Evolutionary conservation across 2,113 vertebrate genomes (phyloP), one percentile per base, ranked within the genome.

Genomic region (Lamprologus speciosus): DNA sequence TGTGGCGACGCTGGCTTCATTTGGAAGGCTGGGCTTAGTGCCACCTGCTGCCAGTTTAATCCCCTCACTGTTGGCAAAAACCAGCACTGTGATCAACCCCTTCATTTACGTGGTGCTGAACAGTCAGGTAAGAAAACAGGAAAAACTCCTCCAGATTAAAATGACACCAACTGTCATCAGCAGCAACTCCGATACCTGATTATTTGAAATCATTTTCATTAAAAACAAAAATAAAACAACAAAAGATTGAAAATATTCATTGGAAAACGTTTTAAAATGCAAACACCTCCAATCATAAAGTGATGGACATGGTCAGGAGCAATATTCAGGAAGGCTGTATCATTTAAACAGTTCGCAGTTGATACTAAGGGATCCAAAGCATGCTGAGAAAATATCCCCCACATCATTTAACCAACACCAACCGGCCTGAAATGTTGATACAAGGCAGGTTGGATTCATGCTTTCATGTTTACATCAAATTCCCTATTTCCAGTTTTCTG

Each of bases 31-130:
- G 1, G 91, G 92, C 7, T 9, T 54, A 55, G 85, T 93, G 54
- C 23, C 83, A 0, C 89, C 93, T 19, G 81, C 82, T 0, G 82
- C 87, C 57, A 87, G 45, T 85, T 86, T 93, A 7, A 80, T 94
- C 33, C 90, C 91, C 9, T 88, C 91, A 4, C 60, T 94, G 23
- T 79, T 94, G 78, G 93, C 92, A 2, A 94, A 94, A 82, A 91
- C 78, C 84, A 94, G 94, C 88, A 93, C 91, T 1, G 68, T 91
- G 8, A 83, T 94, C 31, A 94, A 94, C 84, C 94, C 92, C 3
- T 13, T 94, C 23, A 89, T 94, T 9, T 94, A 93, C 17, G 63
- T 94, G 63, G 28, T 90, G 81, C 83, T 94, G 63, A 93, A 94
- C 82, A 85, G 85, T 14, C 92, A 93, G 90, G 94, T 94, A 82